These are phyloP conservation scores for Thymelicus lineola DNA, from an alignment of 2,888 invertebrate genomes.

Conservation along the genomic window DNA sequence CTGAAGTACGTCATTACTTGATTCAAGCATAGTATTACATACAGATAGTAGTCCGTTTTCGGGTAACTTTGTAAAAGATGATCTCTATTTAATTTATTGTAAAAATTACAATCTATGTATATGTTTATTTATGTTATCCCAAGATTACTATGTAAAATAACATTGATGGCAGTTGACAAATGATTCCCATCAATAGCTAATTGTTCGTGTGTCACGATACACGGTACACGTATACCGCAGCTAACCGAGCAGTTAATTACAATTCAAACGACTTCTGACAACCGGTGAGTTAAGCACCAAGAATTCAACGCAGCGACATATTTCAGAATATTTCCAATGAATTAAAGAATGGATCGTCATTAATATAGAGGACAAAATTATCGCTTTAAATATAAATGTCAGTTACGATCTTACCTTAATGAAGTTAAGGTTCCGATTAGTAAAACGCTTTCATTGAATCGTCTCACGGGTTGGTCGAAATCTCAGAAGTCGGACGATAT, in stretches of 20 bases:
- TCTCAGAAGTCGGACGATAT: slow-evolving; percentile 74
- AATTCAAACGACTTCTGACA: slow-evolving; percentile 41
- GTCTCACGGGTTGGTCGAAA: slow-evolving; percentile 46
- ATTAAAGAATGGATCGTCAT: slow-evolving; percentile 73
- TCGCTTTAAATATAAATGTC: slow-evolving; percentile 13
- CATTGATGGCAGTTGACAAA: neutral
- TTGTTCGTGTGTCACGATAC: neutral
- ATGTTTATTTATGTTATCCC: too few relatives aligned
- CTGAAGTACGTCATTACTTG: too few relatives aligned
- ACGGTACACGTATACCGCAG: neutral
- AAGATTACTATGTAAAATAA: too few relatives aligned
- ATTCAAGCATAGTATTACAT: too few relatives aligned
- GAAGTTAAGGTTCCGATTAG: slow-evolving; percentile 5
- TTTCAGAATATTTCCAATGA: slow-evolving; percentile 61
- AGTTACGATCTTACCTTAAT: neutral
- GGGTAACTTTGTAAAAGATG: too few relatives aligned
- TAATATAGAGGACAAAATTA: slow-evolving; percentile 63
- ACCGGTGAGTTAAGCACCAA: slow-evolving; percentile 43
- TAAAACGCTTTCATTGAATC: neutral
- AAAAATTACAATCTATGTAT: too few relatives aligned
- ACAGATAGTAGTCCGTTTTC: too few relatives aligned
- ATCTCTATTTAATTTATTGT: too few relatives aligned
- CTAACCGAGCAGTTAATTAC: slow-evolving; percentile 37
- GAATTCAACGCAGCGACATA: slow-evolving; percentile 41
- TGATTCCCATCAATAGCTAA: neutral